Conservation (phyloP, 2,113 vertebrate species). For the Prunella fulvescens region DNA sequence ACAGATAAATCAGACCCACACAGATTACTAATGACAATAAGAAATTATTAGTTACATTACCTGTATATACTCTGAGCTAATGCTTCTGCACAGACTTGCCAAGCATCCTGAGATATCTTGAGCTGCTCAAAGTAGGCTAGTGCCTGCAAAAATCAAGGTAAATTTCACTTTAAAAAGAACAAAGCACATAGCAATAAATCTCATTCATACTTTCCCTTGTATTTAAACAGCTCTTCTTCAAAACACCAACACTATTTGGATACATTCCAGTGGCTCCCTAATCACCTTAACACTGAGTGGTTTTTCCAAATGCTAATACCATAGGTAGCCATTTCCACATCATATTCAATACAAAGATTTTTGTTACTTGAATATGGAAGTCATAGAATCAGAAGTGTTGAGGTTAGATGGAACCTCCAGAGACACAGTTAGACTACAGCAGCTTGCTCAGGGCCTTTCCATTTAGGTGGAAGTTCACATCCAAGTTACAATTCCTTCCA, state of each 20-base stretch:
- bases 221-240: background rate
- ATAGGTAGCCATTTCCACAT: background rate
- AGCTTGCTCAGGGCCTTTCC: background rate
- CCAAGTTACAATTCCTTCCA: background rate
- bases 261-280: background rate
- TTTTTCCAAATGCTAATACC: background rate
- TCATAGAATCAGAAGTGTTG: background rate
- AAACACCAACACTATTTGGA: background rate
- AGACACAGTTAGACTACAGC: background rate
- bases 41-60: conserved; percentile 68
- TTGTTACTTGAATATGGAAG: background rate
- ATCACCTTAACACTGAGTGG: background rate
- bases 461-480: background rate
- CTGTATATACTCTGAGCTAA: conserved; percentile 90
- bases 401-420: background rate
- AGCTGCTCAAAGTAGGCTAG: conserved; percentile 96
- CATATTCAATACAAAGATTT: background rate
- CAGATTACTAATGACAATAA: background rate
- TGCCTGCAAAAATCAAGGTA: conserved; percentile 75
- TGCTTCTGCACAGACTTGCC: conserved; percentile 95
- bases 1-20: background rate
- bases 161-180: background rate
- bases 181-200: background rate
- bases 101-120: conserved; percentile 94
- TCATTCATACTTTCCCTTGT: background rate